Percentiles rank a stretch among this genome's conserved stretches.
phyloP scores from a whole-genome alignment of 1,140 invertebrate species.

The Drosophila rufa region DNA sequence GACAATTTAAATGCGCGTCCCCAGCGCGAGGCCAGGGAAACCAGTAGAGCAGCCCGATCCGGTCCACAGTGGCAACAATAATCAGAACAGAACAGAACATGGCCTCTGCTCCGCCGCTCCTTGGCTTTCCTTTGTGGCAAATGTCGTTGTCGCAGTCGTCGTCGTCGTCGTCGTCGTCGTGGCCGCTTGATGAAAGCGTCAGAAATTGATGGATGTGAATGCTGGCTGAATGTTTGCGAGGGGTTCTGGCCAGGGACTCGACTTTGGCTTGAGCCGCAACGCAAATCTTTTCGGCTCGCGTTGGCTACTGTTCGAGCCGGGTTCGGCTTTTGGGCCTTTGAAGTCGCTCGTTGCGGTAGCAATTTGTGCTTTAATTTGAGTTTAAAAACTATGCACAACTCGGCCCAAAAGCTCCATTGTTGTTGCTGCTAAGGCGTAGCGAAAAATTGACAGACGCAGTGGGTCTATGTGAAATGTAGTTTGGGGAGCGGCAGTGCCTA shows the following conservation, averaged over 20 bases:
- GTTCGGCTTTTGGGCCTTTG: constrained; percentile 65
- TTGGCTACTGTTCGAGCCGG: constrained; percentile 52
- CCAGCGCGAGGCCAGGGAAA: constrained; percentile 24
- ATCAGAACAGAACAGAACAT: constrained; percentile 66
- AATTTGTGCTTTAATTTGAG: constrained; percentile 84
- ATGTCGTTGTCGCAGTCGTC: constrained; percentile 60
- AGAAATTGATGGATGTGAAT: constrained; percentile 85
- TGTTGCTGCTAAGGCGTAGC: constrained; percentile 39
- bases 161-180: constrained; percentile 8
- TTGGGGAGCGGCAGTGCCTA: constrained; percentile 3
- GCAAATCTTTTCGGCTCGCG: constrained; percentile 67
- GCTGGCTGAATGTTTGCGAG: constrained; percentile 52
- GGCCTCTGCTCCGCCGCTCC: constrained; percentile 30
- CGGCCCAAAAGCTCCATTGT: constrained; percentile 41
- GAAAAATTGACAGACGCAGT: constrained; percentile 25
- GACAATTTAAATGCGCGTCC: constrained; percentile 82
- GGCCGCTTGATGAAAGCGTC: constrained; percentile 82
- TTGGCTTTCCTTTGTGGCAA: constrained; percentile 70
- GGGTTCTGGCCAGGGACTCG: constrained; percentile 47
- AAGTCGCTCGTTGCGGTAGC: constrained; percentile 74
- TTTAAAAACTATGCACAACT: constrained; percentile 79
- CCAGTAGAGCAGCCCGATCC: constrained; percentile 21
- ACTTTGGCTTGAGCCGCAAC: constrained; percentile 74
- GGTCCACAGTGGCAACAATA: constrained; percentile 76
- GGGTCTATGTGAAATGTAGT: constrained; percentile 22